phyloP scores from a whole-genome alignment of 2,888 invertebrate genomes.

The Anoplius nigerrimus region DNA sequence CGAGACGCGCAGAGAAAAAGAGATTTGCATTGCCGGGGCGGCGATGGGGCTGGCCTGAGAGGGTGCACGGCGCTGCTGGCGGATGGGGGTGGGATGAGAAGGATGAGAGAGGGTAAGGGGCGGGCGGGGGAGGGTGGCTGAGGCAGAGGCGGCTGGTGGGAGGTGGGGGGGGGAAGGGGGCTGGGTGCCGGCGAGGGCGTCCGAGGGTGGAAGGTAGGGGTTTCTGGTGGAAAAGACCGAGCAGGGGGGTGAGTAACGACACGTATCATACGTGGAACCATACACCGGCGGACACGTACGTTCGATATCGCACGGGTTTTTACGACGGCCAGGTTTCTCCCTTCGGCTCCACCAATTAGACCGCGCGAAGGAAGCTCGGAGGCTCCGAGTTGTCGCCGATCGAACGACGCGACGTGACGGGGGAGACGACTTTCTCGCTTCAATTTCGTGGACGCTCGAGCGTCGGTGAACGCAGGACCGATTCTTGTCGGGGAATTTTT shows the following conservation, averaged over 20 bases:
- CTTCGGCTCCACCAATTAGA: constrained; percentile 58
- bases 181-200: constrained; percentile 4
- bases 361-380: constrained; percentile 51
- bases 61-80: constrained; percentile 26
- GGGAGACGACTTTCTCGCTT: no score
- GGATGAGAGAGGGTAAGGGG: constrained; percentile 24
- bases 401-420: neutral
- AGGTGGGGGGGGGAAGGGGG: constrained; percentile 27
- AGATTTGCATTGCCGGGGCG: constrained; percentile 66
- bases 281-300: constrained; percentile 64
- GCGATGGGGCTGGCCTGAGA: constrained; percentile 48
- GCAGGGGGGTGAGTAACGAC: constrained; percentile 64
- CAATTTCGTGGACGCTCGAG: no score
- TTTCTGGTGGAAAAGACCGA: constrained; percentile 54
- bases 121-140: constrained; percentile 5
- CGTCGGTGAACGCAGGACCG: no score
- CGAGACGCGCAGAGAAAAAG: constrained; percentile 69
- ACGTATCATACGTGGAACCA: constrained; percentile 66
- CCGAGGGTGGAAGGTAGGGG: constrained; percentile 23
- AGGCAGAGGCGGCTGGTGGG: constrained; percentile 39
- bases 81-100: constrained; percentile 26
- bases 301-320: constrained; percentile 65
- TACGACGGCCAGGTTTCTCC: constrained; percentile 60
- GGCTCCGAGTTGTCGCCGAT: constrained; percentile 24
- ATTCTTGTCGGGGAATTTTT: no score